Evolutionary conservation across 2,888 invertebrate species (phyloP).

Genomic region (Phytoseiulus persimilis): DNA sequence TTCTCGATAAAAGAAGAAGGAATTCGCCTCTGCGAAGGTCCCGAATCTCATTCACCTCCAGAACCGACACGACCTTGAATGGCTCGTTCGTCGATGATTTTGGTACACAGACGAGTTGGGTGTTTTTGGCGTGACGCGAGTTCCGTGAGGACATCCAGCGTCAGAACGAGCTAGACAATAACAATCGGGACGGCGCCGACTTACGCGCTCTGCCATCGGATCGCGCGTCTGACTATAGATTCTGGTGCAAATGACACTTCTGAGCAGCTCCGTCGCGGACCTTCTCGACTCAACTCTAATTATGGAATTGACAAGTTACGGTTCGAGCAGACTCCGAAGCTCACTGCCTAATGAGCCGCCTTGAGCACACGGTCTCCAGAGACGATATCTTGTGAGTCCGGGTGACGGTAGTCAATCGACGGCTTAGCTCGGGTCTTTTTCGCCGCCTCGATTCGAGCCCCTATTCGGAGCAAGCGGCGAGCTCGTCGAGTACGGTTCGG

Average conservation of each 20-base stretch:
- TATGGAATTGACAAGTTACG: slow-evolving; percentile 5
- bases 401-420: background rate
- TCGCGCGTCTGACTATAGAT: background rate
- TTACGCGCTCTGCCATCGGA: background rate
- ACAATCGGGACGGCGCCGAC: background rate
- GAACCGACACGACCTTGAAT: too few relatives aligned
- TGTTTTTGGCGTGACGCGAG: too few relatives aligned
- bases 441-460: background rate
- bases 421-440: background rate
- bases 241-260: background rate
- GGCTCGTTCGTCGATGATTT: too few relatives aligned
- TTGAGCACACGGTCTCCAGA: background rate
- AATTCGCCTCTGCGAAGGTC: too few relatives aligned
- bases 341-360: background rate
- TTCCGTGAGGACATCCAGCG: background rate
- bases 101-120: too few relatives aligned
- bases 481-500: background rate
- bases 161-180: background rate
- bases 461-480: background rate
- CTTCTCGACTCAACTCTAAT: background rate
- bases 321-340: background rate
- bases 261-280: background rate
- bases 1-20: too few relatives aligned
- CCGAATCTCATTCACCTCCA: too few relatives aligned
- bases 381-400: background rate